These are phyloP conservation scores for Cygnus buccinator DNA, from an alignment of 2,113 vertebrate species.

Conservation along the genomic window DNA sequence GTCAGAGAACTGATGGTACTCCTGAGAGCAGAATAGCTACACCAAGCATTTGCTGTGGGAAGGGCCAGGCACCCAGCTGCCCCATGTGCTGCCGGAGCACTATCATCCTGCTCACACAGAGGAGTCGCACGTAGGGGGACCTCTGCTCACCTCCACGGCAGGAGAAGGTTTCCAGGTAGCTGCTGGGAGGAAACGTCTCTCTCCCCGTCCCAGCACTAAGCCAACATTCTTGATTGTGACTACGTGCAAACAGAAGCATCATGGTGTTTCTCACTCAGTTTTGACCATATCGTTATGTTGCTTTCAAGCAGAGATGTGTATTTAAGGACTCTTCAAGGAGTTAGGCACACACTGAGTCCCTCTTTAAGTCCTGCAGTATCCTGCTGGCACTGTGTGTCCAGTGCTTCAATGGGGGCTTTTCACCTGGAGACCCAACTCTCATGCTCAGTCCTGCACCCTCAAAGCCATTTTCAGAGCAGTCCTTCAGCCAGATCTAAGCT, in stretches of 20 bases:
- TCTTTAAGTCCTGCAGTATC: background rate
- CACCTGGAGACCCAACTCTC: background rate
- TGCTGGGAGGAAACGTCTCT: background rate
- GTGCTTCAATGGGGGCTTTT: background rate
- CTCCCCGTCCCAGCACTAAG: background rate
- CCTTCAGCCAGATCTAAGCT: background rate
- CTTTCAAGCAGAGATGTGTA: background rate
- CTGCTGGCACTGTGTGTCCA: background rate
- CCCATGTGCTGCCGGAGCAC: rapidly evolving
- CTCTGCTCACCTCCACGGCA: background rate
- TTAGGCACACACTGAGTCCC: background rate
- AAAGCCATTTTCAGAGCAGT: background rate
- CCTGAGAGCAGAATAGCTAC: background rate
- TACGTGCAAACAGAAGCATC: background rate
- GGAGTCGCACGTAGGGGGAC: background rate
- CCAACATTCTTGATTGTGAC: background rate
- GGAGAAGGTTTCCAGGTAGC: background rate
- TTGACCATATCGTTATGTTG: background rate
- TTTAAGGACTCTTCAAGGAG: background rate
- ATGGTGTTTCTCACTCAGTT: background rate
- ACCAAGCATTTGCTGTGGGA: background rate
- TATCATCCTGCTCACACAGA: background rate
- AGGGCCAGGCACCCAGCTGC: background rate
- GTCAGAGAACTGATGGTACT: background rate
- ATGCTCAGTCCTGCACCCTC: background rate